Evolutionary conservation across 2,113 vertebrate genomes (phyloP).

Genomic region (Ammodytes marinus): DNA sequence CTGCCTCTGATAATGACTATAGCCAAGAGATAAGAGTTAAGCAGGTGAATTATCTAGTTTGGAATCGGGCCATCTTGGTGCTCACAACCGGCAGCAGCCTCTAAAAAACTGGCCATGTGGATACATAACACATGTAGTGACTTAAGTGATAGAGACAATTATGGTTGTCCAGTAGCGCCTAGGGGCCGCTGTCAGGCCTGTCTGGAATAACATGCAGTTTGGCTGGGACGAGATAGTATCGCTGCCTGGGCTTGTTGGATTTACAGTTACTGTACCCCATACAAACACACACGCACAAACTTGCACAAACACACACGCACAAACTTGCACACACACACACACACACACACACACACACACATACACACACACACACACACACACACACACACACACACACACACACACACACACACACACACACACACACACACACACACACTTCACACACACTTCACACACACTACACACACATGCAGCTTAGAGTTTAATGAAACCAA

Average conservation of each 20-base stretch:
- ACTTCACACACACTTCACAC: slow-evolving; percentile 24
- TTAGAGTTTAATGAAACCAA: slow-evolving; percentile 74
- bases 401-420: slow-evolving; percentile 32
- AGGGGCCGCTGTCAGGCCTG: slow-evolving; percentile 54
- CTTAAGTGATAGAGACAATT: slow-evolving; percentile 75
- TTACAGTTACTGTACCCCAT: slow-evolving; percentile 40
- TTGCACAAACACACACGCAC: slow-evolving; percentile 19
- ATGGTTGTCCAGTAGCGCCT: slow-evolving; percentile 67
- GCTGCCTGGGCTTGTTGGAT: slow-evolving; percentile 62
- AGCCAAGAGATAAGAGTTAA: slow-evolving; percentile 43
- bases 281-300: slow-evolving; percentile 24
- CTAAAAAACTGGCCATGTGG: slow-evolving; percentile 35
- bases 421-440: slow-evolving; percentile 22
- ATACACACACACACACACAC: slow-evolving; percentile 3
- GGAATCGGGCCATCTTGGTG: slow-evolving; percentile 33
- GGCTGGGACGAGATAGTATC: slow-evolving; percentile 65
- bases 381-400: slow-evolving; percentile 25
- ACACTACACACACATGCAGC: slow-evolving; percentile 5
- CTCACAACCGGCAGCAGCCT: slow-evolving; percentile 28
- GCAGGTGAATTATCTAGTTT: slow-evolving; percentile 51
- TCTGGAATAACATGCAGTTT: slow-evolving; percentile 62
- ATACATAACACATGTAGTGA: slow-evolving; percentile 39
- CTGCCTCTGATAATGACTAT: slow-evolving; percentile 46
- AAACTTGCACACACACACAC: slow-evolving; percentile 27
- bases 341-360: slow-evolving; percentile 35